These are phyloP conservation scores for Gephyroberyx darwinii DNA, from an alignment of 2,797 vertebrate genomes.

Conservation along the genomic window DNA sequence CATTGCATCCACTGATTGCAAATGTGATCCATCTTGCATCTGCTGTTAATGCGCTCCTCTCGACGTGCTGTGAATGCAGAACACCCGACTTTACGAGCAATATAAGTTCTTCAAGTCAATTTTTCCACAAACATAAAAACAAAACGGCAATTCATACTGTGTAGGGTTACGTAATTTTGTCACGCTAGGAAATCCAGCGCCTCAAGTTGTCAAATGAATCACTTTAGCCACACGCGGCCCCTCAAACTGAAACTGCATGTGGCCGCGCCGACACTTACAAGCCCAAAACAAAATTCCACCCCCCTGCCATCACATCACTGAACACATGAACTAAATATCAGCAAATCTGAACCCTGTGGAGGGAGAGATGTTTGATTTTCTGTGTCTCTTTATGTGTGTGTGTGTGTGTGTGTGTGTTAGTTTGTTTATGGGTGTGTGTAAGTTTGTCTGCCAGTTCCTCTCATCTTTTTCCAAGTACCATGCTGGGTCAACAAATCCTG, in stretches of 20 bases:
- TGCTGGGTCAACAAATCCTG: neutral
- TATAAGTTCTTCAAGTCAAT: neutral
- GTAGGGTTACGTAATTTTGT: slow-evolving; percentile 33
- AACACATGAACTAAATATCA: neutral
- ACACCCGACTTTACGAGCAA: neutral
- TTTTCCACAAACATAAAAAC: neutral
- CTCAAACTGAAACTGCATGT: slow-evolving; percentile 18
- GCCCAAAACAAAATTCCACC: slow-evolving; percentile 27
- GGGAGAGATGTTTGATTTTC: neutral
- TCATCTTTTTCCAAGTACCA: neutral
- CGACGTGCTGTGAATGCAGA: no score
- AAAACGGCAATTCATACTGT: neutral
- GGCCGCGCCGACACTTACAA: slow-evolving; percentile 24
- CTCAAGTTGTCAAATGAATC: slow-evolving; percentile 30
- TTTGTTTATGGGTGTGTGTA: slow-evolving; percentile 5
- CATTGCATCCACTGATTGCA: no score
- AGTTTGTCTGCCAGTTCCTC: neutral
- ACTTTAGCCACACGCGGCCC: slow-evolving; percentile 2
- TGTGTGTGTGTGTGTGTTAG: neutral
- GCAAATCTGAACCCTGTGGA: slow-evolving; percentile 10
- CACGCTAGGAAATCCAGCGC: slow-evolving; percentile 39
- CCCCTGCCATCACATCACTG: slow-evolving; percentile 1
- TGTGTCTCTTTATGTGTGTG: neutral
- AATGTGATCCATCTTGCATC: no score
- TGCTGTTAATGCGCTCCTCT: no score